A percentile compares a stretch with the other conserved stretches of the same genome.
phyloP scores from a whole-genome alignment of 2,888 invertebrate genomes.

The Elysia crispata region DNA sequence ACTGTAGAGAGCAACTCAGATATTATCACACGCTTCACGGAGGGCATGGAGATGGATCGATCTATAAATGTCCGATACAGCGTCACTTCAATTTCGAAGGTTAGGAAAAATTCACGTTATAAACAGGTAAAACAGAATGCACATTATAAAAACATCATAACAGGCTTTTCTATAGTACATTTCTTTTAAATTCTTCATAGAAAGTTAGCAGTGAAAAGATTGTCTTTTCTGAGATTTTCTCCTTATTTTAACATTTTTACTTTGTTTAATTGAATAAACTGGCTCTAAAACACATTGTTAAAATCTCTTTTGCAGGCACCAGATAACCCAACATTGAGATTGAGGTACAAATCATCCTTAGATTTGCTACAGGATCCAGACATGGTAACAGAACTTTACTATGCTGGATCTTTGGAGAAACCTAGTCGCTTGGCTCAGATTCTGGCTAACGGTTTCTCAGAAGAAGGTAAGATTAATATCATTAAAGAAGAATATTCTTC shows the following conservation, averaged over 20 bases:
- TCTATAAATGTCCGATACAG: slow-evolving; percentile 59
- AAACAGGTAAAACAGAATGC: neutral
- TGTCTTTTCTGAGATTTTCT: neutral
- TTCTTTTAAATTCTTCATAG: too few species aligned
- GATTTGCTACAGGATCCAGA: slow-evolving; percentile 59
- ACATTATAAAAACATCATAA: too few species aligned
- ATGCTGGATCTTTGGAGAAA: slow-evolving; percentile 68
- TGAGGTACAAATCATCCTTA: slow-evolving; percentile 26
- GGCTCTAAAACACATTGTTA: neutral
- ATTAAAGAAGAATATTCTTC: neutral
- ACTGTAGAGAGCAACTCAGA: slow-evolving; percentile 52
- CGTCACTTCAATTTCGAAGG: slow-evolving; percentile 69
- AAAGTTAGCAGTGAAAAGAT: neutral
- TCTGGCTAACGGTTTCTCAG: slow-evolving; percentile 69
- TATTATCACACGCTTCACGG: slow-evolving; percentile 70
- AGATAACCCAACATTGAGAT: slow-evolving; percentile 10
- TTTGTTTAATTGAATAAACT: neutral
- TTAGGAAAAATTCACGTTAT: slow-evolving; percentile 46
- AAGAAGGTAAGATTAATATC: slow-evolving; percentile 60
- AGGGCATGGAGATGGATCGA: slow-evolving; percentile 64
- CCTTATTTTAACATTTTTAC: too few species aligned
- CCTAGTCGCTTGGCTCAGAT: slow-evolving; percentile 69
- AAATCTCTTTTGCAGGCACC: slow-evolving; percentile 1
- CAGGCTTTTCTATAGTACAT: too few species aligned
- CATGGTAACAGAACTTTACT: slow-evolving; percentile 70